Evolutionary conservation across 1,140 invertebrate species (phyloP).

Genomic region (Bombus consobrinus): DNA sequence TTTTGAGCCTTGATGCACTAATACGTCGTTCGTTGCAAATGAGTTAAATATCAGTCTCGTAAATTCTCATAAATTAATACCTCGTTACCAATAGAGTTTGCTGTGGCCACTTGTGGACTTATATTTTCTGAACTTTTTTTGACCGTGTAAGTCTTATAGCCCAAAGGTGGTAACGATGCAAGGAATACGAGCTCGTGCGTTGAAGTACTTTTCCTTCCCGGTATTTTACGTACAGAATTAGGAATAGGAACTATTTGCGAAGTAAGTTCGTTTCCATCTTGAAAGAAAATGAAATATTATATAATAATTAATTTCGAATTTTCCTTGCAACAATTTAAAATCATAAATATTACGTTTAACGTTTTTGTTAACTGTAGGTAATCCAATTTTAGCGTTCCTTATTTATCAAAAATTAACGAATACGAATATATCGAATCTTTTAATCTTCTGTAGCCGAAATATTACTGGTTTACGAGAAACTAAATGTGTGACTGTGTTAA

Average conservation of each 20-base stretch:
- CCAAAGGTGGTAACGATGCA: conserved; percentile 85
- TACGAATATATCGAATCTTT: too few species aligned
- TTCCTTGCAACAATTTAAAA: not conserved
- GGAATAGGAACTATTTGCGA: conserved; percentile 87
- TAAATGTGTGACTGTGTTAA: too few species aligned
- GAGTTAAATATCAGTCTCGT: too few species aligned
- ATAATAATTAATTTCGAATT: not conserved
- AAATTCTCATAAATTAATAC: conserved; percentile 38
- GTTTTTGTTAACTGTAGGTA: too few species aligned
- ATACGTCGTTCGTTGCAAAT: too few species aligned
- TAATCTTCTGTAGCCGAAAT: too few species aligned
- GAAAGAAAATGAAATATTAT: conserved; percentile 50
- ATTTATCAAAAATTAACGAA: too few species aligned
- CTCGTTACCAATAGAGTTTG: conserved; percentile 48
- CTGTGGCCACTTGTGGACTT: conserved; percentile 22
- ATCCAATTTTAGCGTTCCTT: too few species aligned
- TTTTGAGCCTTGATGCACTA: too few species aligned
- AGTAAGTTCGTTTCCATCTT: conserved; percentile 80
- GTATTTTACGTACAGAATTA: conserved; percentile 84
- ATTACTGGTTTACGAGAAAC: too few species aligned
- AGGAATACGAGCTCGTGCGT: conserved; percentile 88
- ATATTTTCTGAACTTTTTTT: conserved; percentile 58
- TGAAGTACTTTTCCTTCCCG: conserved; percentile 85
- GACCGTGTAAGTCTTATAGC: conserved; percentile 86
- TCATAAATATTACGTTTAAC: not conserved